phyloP scores from a whole-genome alignment of 2,888 invertebrate genomes.

The Itoplectis maculator region DNA sequence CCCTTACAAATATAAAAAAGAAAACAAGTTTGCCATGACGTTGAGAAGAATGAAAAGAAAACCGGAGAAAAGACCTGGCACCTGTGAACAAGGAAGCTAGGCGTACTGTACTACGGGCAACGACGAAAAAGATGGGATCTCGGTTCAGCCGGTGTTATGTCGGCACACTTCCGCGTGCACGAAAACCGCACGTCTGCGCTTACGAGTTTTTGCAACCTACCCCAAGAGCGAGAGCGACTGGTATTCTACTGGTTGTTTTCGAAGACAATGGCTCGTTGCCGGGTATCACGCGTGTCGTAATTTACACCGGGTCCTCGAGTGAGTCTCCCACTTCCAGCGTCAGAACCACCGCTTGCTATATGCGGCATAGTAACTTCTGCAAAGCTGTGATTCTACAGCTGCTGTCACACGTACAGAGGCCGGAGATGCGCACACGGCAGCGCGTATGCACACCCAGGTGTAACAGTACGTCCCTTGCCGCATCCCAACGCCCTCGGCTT shows the following conservation, averaged over 20 bases:
- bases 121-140: background rate
- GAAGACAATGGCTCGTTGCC: constrained; percentile 56
- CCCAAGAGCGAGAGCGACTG: constrained; percentile 21
- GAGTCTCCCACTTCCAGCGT: background rate
- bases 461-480: constrained; percentile 37
- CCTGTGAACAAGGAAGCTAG: background rate
- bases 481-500: constrained; percentile 28
- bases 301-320: constrained; percentile 44
- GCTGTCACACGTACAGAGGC: constrained; percentile 7
- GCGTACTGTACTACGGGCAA: too few species aligned
- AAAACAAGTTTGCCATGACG: background rate
- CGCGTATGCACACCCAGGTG: constrained; percentile 32
- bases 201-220: constrained; percentile 19
- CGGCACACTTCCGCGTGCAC: constrained; percentile 36
- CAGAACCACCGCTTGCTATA: background rate
- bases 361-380: background rate
- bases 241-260: constrained; percentile 40
- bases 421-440: background rate
- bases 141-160: background rate
- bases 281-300: constrained; percentile 52
- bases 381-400: constrained; percentile 44
- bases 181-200: constrained; percentile 16
- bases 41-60: background rate
- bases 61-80: background rate
- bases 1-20: too few species aligned